phyloP scores from a whole-genome alignment of 2,888 invertebrate species.

The Cenopis cana region DNA sequence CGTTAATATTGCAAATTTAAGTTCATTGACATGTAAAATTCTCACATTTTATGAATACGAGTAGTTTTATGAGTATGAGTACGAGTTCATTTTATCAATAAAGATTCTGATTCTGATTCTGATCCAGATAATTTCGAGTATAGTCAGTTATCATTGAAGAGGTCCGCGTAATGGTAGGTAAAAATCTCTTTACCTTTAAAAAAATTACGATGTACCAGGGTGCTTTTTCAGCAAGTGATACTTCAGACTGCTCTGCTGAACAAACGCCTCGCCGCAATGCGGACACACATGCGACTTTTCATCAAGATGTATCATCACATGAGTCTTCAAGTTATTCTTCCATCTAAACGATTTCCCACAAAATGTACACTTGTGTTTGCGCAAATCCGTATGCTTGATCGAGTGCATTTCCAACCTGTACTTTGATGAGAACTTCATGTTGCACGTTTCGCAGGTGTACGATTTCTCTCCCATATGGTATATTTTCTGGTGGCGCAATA shows the following conservation, averaged over 20 bases:
- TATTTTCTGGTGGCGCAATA: constrained; percentile 58
- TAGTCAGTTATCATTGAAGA: neutral
- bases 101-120: too few species aligned
- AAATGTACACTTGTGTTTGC: constrained; percentile 22
- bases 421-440: constrained; percentile 50
- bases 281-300: constrained; percentile 25
- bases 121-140: neutral
- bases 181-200: neutral
- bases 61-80: too few species aligned
- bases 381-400: constrained; percentile 33
- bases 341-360: constrained; percentile 34
- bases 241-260: constrained; percentile 42
- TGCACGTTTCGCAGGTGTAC: constrained; percentile 53
- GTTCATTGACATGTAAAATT: too few species aligned
- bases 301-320: constrained; percentile 40
- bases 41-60: too few species aligned
- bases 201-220: neutral
- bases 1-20: too few species aligned
- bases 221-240: constrained; percentile 41
- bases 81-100: too few species aligned
- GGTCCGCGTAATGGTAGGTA: neutral
- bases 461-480: constrained; percentile 62
- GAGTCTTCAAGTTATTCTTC: constrained; percentile 39
- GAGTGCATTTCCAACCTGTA: constrained; percentile 35
- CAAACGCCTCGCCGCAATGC: constrained; percentile 27